Evolutionary conservation across 2,888 invertebrate species (phyloP), one percentile per base, ranked within the genome.

Genomic region (Acrobasis repandana): DNA sequence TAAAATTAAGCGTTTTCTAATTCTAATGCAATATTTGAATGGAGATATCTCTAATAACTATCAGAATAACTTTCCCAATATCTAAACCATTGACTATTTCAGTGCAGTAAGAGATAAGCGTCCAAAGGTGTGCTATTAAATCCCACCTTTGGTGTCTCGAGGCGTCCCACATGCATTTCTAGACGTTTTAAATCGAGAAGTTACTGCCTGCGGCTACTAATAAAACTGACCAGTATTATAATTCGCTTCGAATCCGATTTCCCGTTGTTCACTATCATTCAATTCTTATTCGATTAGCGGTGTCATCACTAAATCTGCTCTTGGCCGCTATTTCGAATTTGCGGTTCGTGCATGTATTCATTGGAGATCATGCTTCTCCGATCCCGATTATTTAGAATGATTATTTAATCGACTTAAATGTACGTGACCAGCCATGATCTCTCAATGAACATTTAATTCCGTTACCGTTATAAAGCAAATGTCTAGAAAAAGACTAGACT

Each of bases 221-320:
- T 54, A 60, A 52, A 54, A 51, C 48, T 49, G 54, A 38, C 49
- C 58, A 58, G 57, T 57, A 58, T 58, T 58, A 50, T 50, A 58
- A 58, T 60, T 60, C 61, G 47, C 18, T 54, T 50, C 15, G 49
- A 58, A 49, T 61, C 52, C 59, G 36, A 58, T 67, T 68, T 68
- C 67, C 66, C 61, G 63, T 71, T 70, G 67, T 68, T 71, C 70
- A 73, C 72, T 76, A 71, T 76, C 66, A 71, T 68, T 67, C 58
- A 68, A 64, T 65, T 67, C 70, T 56, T 82, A 83, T 80, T 82
- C 75, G 79, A 82, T 82, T 82, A 83, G 75, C 79, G 75, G 76
- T 74, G 72, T 72, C 76, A 73, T 74, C 75, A 67, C 73, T 47
- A 34, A 76, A 77, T 71, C 71, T 74, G 68, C 69, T 75, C 75